These are phyloP conservation scores for Pocillopora meandrina DNA, from an alignment of 92 coral and sea anemone species.

Conservation along the genomic window DNA sequence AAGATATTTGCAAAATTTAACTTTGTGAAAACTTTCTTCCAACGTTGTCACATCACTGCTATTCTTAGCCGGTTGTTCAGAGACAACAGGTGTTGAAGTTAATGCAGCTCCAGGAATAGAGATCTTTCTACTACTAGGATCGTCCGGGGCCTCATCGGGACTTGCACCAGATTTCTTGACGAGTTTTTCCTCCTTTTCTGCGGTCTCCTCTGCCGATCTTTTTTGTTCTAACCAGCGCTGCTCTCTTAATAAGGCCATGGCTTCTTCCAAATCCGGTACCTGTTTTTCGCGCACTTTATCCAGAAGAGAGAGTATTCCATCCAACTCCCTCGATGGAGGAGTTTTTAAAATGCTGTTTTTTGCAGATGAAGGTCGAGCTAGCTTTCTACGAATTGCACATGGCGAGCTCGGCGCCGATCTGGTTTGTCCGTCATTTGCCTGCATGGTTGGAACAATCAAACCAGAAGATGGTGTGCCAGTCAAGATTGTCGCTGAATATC, in stretches of 20 bases:
- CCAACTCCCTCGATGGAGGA: not conserved
- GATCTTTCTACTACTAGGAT: not conserved
- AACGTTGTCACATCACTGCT: not conserved
- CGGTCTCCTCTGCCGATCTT: not conserved
- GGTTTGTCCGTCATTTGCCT: not conserved
- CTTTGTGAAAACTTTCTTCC: constrained; percentile 27
- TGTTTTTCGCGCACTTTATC: constrained; percentile 18
- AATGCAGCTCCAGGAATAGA: constrained; percentile 18
- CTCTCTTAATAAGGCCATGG: not conserved
- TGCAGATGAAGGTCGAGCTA: not conserved
- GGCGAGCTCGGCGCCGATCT: constrained; percentile 57
- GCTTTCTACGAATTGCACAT: constrained; percentile 8
- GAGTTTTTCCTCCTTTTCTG: not conserved
- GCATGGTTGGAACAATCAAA: not conserved
- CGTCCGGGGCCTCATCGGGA: not conserved
- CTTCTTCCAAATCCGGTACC: not conserved
- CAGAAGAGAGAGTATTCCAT: not conserved
- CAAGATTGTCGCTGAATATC: constrained; percentile 14
- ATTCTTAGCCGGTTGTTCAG: not conserved
- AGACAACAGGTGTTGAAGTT: not conserved
- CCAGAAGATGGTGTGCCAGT: not conserved
- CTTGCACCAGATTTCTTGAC: not conserved
- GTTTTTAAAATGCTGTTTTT: not conserved
- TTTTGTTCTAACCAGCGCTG: not conserved
- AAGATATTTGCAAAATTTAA: constrained; percentile 55